These are phyloP conservation scores for Chlorospingus semifuscus DNA, from an alignment of 2,797 vertebrate species.

Conservation along the genomic window DNA sequence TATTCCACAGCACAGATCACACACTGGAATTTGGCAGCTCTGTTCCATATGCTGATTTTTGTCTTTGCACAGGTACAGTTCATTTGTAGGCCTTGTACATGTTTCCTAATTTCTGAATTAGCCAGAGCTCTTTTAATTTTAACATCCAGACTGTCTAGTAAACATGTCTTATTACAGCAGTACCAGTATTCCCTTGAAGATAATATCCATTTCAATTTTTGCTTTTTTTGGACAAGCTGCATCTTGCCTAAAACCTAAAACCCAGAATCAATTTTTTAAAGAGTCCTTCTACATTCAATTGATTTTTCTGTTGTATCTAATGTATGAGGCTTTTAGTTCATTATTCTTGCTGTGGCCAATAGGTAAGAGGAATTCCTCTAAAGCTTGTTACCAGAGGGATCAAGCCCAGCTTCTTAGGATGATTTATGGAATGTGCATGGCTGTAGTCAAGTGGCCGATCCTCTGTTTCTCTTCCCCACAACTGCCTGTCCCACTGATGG, in stretches of 20 bases:
- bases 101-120: neutral
- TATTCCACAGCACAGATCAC: neutral
- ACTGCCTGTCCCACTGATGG: neutral
- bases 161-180: neutral
- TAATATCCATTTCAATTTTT: neutral
- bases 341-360: neutral
- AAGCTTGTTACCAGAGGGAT: neutral
- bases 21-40: neutral
- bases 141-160: neutral
- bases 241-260: slow-evolving; percentile 1
- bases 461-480: neutral
- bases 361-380: neutral
- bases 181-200: neutral
- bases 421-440: neutral
- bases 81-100: neutral
- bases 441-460: neutral
- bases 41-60: neutral
- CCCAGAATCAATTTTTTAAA: neutral
- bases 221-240: neutral
- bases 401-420: neutral
- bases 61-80: neutral
- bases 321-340: neutral
- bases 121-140: neutral
- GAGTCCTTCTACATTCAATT: neutral
- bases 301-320: neutral